Percentiles rank a stretch among this genome's conserved stretches.
These are phyloP conservation scores for Brachionus rotundiformis DNA, from an alignment of 1,140 invertebrate genomes.

Conservation along the genomic window DNA sequence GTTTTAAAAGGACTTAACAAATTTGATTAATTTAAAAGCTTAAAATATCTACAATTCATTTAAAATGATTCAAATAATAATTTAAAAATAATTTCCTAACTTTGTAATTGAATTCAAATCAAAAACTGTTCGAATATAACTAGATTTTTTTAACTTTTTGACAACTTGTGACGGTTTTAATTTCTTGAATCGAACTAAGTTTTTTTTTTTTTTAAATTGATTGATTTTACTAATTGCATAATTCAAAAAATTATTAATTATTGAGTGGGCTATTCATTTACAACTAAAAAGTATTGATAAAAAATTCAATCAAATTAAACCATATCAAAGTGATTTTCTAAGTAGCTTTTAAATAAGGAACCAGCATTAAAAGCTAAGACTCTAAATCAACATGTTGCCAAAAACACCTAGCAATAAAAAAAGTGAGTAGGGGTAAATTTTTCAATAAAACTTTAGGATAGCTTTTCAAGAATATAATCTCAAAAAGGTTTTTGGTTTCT, in stretches of 20 bases:
- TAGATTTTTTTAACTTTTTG: too few relatives aligned
- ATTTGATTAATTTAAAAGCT: neutral
- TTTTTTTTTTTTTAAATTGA: too few relatives aligned
- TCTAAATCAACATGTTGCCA: constrained; percentile 38
- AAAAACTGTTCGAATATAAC: too few relatives aligned
- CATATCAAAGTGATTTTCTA: constrained; percentile 17
- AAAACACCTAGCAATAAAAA: neutral
- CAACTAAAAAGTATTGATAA: constrained; percentile 5
- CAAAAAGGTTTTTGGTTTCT: neutral
- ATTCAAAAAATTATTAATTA: too few relatives aligned
- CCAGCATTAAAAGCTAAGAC: neutral
- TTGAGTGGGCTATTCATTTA: neutral
- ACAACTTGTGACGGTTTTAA: too few relatives aligned
- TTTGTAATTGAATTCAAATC: too few relatives aligned
- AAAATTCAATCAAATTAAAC: constrained; percentile 34
- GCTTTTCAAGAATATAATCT: constrained; percentile 39
- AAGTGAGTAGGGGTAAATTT: constrained; percentile 36
- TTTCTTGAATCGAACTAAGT: too few relatives aligned
- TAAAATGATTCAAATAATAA: too few relatives aligned
- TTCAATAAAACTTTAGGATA: constrained; percentile 35
- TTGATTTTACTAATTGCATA: too few relatives aligned
- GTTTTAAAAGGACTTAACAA: neutral
- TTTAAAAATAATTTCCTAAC: too few relatives aligned
- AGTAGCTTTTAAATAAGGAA: constrained; percentile 1
- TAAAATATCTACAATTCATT: neutral